Base-by-base conservation (phyloP, 2,888 invertebrate species). In the Laothoe populi region DNA sequence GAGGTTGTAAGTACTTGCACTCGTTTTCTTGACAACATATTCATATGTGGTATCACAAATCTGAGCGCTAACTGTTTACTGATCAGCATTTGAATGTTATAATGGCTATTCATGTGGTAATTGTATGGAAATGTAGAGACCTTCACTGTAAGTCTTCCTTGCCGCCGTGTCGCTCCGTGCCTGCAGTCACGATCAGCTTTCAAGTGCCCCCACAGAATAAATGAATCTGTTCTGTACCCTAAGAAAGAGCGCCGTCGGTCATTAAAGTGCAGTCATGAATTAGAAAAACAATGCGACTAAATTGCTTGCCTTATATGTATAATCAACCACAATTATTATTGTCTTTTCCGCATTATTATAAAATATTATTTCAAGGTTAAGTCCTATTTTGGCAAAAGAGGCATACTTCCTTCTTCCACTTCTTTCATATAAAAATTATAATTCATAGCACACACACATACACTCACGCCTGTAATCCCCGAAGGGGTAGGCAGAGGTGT, bases 71-170 rank as follows among this genome's bases (percentile, higher is more conserved):
- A 19, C 35, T 35, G 53, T 19, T 19, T 53, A 35, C 53, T 53
- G 35, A 53, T 53, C 53, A 49, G 31, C 53, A 53, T 53, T 31
- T 19, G 53, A 53, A 53, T 49, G 49, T 53, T 53, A 35, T 53
- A 35, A 35, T 31, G 53, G 19, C 53, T 31, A 53, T 53, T 53
- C 53, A 35, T 53, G 53, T 53, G 53, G 53, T 53, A 53, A 53
- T 53, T 53, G 53, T 53, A 53, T 53, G 53, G 53, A 53, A 53
- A 53, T 53, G 19, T 31, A 53, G 26, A 49, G 53, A 53, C 53
- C 53, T 53, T 53, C 53, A 31, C 11, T 53, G 19, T 35, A 53
- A 19, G 11, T 35, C 53, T 53, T 53, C 53, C 53, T 53, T 53
- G 31, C 31, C 53, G 53, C 38, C 38, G 38, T 5, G 26, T 26